These are phyloP conservation scores for Lacerta bilineata DNA, from an alignment of 2,797 vertebrate species.

Conservation along the genomic window DNA sequence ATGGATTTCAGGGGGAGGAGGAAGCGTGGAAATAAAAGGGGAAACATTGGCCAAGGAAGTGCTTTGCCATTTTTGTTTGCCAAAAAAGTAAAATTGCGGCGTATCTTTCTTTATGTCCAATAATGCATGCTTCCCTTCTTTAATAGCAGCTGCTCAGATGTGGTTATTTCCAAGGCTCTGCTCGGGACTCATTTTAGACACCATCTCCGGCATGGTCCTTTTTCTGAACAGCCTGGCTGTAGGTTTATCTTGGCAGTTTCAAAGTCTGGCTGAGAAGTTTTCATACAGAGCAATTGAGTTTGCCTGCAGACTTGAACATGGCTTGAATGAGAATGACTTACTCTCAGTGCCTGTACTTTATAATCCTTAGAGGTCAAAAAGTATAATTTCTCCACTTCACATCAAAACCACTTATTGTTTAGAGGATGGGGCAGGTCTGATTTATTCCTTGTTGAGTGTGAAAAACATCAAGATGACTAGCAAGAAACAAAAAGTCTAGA, in stretches of 20 bases:
- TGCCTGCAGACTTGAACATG: constrained; percentile 9
- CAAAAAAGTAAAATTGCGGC: not conserved
- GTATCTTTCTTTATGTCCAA: not conserved
- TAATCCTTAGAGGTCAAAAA: constrained; percentile 21
- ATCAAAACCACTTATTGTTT: not conserved
- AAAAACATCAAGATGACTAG: not conserved
- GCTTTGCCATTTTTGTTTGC: not conserved
- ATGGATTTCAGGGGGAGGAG: constrained; percentile 6
- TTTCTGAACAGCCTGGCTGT: not conserved
- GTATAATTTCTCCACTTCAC: not conserved
- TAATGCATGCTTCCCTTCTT: constrained; percentile 13
- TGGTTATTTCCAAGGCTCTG: not conserved
- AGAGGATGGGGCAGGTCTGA: not conserved
- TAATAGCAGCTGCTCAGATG: not conserved
- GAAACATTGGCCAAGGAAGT: not conserved
- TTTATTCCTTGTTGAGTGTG: constrained; percentile 5
- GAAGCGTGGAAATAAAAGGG: constrained; percentile 12
- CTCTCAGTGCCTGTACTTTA: not conserved
- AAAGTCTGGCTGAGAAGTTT: constrained; percentile 3
- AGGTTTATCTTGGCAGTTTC: constrained; percentile 19
- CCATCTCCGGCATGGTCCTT: not conserved
- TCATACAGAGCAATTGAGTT: constrained; percentile 11
- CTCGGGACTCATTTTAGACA: constrained; percentile 1
- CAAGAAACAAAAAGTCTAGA: not conserved
- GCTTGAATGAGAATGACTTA: constrained; percentile 33